Evolutionary conservation across 2,113 vertebrate species (phyloP), one percentile per base, ranked within the genome.

Genomic region (Catharus bicknelli): DNA sequence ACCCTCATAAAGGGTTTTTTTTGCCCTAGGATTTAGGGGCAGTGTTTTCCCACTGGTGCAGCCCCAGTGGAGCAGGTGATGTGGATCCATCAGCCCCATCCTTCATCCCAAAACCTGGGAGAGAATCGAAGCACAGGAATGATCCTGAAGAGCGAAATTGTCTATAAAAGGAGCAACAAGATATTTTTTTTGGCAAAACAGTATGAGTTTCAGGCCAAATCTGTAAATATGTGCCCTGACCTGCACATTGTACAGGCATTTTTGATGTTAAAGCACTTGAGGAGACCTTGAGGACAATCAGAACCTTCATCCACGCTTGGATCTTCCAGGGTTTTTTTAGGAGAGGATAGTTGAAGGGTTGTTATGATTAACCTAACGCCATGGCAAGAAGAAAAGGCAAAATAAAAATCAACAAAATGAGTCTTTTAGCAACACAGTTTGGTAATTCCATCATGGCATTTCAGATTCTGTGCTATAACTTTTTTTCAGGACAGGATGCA

Each of bases 111-210:
- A 64, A 90, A 80, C 16, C 18, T 40, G 17, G 21, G 43, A 54
- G 14, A 62, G 11, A 2, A 0, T 11, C 0, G 0, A 79, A 84
- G 48, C 0, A 1, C 25, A 30, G 54, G 19, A 27, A 38, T 1
- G 0, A 4, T 51, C 27, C 27, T 29, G 20, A 16, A 19, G 70
- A 47, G 36, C 51, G 30, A 43, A 77, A 64, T 40, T 51, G 14
- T 13, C 54, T 27, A 1, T 48, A 59, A 64, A 78, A 77, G 47
- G 1, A 91, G n/a, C 30, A 83, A 17, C 20, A 45, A 50, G 53
- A 12, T 59, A n/a, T 19, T 53, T 86, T 43, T 43, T 48, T 38
- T 38, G 55, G 38, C 38, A 73, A 83, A 95, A 69, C 14, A 18
- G 10, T 10, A 19, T 1, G 8, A 84, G 1, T 9, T 76, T 76